phyloP scores from a whole-genome alignment of 2,888 invertebrate genomes.

The Linnaemya vulpina region DNA sequence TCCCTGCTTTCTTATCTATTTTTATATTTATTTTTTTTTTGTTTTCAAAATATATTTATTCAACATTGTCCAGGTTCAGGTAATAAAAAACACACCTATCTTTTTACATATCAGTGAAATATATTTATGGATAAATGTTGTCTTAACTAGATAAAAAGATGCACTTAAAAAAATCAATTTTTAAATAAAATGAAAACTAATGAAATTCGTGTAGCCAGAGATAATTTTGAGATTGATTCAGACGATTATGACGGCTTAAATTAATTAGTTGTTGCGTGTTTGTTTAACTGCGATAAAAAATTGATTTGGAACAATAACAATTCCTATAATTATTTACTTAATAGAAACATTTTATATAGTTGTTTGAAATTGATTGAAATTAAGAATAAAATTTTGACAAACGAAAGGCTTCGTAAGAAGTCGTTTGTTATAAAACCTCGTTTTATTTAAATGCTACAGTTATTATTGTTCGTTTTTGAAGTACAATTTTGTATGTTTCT shows the following conservation, averaged over 20 bases:
- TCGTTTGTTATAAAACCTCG: background rate
- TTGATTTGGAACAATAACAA: constrained; percentile 39
- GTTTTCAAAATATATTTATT: constrained; percentile 25
- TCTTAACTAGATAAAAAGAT: background rate
- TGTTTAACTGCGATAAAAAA: constrained; percentile 1
- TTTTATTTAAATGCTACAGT: background rate
- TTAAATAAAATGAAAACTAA: background rate
- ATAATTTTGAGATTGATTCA: background rate
- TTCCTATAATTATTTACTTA: constrained; percentile 42
- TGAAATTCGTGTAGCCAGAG: background rate
- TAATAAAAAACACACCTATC: constrained; percentile 48
- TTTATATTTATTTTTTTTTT: constrained; percentile 10
- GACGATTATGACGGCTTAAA: constrained; percentile 75
- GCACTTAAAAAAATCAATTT: constrained; percentile 13
- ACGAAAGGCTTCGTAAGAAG: background rate
- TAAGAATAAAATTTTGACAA: background rate
- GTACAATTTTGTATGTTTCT: constrained; percentile 41
- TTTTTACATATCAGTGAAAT: background rate
- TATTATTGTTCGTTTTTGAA: background rate
- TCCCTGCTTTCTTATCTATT: constrained; percentile 29
- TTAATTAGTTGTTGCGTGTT: constrained; percentile 23
- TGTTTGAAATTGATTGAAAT: background rate
- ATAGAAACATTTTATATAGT: constrained; percentile 33
- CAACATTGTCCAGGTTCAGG: constrained; percentile 43
- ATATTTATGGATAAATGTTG: background rate